These are phyloP conservation scores for Drosophila busckii DNA, from an alignment of 1,140 invertebrate genomes.

Conservation along the genomic window DNA sequence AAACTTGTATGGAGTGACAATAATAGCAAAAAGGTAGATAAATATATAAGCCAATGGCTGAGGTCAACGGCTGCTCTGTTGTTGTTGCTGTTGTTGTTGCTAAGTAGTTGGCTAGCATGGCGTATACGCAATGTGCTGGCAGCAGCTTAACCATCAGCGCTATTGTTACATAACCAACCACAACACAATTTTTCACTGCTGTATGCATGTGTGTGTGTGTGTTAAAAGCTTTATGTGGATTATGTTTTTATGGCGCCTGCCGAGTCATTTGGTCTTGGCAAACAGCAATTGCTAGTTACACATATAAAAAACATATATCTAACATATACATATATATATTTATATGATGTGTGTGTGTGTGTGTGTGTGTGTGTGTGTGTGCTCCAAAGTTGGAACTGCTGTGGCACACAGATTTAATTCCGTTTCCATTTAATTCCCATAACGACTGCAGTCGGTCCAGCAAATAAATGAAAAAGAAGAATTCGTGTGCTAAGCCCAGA, in stretches of 20 bases:
- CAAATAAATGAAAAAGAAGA: no score
- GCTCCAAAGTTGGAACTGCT: no score
- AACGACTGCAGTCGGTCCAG: no score
- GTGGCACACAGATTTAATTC: no score
- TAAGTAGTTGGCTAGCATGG: conserved; percentile 5
- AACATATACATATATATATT: not conserved
- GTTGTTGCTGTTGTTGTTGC: no score
- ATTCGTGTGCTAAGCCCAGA: no score
- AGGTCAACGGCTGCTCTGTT: not conserved
- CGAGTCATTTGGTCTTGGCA: conserved; percentile 15
- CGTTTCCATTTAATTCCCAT: no score
- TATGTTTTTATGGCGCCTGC: conserved; percentile 44
- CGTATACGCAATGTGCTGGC: conserved; percentile 31
- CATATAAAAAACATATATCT: conserved; percentile 7
- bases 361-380: no score
- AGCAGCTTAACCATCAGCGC: conserved; percentile 22
- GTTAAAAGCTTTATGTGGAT: conserved; percentile 50
- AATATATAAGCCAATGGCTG: conserved; percentile 1
- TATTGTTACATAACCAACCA: conserved; percentile 26
- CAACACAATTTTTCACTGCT: conserved; percentile 3
- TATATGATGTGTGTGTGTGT: no score
- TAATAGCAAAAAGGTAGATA: no score
- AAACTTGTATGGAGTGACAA: no score
- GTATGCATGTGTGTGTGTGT: conserved; percentile 12
- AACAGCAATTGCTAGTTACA: conserved; percentile 12